Percentiles rank a stretch among this genome's conserved stretches.
These are phyloP conservation scores for Noctilio leporinus DNA, from an alignment of 2,113 vertebrate genomes.

Conservation along the genomic window DNA sequence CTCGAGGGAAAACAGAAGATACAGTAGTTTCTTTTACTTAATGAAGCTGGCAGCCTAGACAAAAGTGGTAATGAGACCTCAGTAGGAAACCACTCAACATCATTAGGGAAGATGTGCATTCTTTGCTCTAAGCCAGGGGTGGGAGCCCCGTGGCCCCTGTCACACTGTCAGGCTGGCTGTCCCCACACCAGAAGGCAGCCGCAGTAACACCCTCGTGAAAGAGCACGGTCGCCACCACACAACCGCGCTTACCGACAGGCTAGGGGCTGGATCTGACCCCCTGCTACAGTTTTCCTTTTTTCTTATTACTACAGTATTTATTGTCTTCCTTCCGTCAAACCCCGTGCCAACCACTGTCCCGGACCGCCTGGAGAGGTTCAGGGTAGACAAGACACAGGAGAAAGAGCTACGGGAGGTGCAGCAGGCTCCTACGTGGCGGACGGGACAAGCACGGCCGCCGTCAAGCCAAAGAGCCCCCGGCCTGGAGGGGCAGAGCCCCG, in stretches of 20 bases:
- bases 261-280: not conserved
- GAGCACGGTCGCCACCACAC: not conserved
- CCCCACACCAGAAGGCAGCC: not conserved
- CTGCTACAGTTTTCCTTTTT: not conserved
- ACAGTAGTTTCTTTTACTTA: not conserved
- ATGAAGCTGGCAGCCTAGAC: not conserved
- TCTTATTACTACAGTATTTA: conserved; percentile 72
- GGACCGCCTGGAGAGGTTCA: conserved; percentile 21
- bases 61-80: not conserved
- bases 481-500: conserved; percentile 81
- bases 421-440: conserved; percentile 76
- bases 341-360: conserved; percentile 51
- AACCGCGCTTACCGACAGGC: not conserved
- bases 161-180: not conserved
- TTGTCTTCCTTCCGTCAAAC: conserved; percentile 58
- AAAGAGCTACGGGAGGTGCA: not conserved
- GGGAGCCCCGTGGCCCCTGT: not conserved
- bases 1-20: not conserved
- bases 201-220: not conserved
- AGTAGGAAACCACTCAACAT: not conserved
- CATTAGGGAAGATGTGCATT: not conserved
- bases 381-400: conserved; percentile 8
- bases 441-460: conserved; percentile 84
- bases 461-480: conserved; percentile 83
- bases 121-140: not conserved